Conservation (phyloP, 1,140 invertebrate species). For the Lepidurus arcticus region DNA sequence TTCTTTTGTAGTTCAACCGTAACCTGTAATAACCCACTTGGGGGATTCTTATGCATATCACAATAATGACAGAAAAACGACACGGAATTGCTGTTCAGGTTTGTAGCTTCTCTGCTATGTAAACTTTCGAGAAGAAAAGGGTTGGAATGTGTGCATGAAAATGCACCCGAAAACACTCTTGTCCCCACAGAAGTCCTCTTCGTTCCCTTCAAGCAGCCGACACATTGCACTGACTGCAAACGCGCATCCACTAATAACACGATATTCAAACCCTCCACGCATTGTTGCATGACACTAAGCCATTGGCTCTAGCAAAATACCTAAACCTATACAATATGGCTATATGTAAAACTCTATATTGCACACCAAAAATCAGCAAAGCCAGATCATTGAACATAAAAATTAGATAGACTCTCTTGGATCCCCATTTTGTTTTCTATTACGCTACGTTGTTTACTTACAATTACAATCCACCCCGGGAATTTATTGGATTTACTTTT, state of each 20-base stretch:
- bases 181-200: neutral
- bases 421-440: too few relatives aligned
- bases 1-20: neutral
- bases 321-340: neutral
- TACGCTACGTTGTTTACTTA: too few relatives aligned
- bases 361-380: constrained; percentile 6
- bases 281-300: constrained; percentile 1
- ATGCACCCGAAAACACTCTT: too few relatives aligned
- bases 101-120: neutral
- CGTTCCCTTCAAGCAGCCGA: neutral
- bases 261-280: constrained; percentile 18
- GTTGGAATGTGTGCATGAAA: neutral
- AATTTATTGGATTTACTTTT: too few relatives aligned
- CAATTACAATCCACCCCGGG: too few relatives aligned
- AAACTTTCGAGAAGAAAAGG: neutral
- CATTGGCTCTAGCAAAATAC: neutral
- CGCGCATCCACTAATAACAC: neutral
- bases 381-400: constrained; percentile 2
- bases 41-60: neutral
- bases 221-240: neutral
- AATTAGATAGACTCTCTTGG: neutral
- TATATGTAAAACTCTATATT: constrained; percentile 9
- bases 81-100: constrained; percentile 10
- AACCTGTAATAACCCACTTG: neutral
- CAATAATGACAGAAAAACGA: constrained; percentile 19